Evolutionary conservation across 1,140 invertebrate genomes (phyloP).

Genomic region (Phortica variegata): DNA sequence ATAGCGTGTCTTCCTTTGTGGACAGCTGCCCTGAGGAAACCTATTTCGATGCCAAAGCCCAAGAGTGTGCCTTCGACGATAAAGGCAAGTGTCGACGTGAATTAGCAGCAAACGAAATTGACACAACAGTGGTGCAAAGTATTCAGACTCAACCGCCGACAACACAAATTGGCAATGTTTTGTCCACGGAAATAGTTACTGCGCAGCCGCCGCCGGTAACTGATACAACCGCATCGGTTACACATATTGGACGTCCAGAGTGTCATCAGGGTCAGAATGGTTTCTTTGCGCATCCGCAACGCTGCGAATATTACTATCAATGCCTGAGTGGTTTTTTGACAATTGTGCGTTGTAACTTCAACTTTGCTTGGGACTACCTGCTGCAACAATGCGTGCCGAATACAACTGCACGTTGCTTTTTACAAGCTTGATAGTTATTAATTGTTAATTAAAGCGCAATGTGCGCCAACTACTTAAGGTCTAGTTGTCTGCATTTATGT

Average conservation of each 20-base stretch:
- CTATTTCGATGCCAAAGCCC: constrained; percentile 34
- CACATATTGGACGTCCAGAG: constrained; percentile 21
- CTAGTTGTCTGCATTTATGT: constrained; percentile 5
- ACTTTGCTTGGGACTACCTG: constrained; percentile 34
- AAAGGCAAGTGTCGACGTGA: constrained; percentile 18
- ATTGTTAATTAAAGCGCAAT: too few species aligned
- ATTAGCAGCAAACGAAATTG: neutral
- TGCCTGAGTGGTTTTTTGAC: constrained; percentile 39
- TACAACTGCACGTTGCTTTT: constrained; percentile 27
- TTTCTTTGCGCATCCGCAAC: constrained; percentile 32
- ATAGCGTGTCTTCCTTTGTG: constrained; percentile 35
- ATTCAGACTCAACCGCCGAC: neutral
- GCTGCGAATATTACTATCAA: constrained; percentile 45
- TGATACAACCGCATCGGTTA: neutral
- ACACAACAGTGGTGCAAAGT: neutral
- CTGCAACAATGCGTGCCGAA: constrained; percentile 28
- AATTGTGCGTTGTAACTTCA: constrained; percentile 41
- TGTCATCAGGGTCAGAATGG: constrained; percentile 23
- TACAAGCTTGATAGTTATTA: neutral
- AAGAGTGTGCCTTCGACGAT: constrained; percentile 43
- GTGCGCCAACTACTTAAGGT: neutral
- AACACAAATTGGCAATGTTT: neutral
- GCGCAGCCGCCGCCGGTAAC: neutral
- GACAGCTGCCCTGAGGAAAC: constrained; percentile 40
- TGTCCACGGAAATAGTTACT: neutral